These are phyloP conservation scores for Lasiurus borealis DNA, from an alignment of 2,113 vertebrate genomes.

Conservation along the genomic window DNA sequence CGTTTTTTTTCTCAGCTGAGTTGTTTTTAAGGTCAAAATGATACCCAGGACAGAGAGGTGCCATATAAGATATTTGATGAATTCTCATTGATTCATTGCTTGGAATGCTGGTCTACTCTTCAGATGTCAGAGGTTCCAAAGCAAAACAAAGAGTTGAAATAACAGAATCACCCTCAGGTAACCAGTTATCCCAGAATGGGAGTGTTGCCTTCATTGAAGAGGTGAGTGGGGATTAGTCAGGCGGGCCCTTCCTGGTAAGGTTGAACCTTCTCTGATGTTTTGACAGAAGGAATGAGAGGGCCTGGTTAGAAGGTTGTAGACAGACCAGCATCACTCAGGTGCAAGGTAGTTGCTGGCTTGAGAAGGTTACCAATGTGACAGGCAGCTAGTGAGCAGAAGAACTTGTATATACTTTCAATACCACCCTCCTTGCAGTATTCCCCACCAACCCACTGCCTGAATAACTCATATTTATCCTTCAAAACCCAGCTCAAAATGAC, in stretches of 20 bases:
- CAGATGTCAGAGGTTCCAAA: slow-evolving; percentile 46
- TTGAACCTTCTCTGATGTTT: not conserved
- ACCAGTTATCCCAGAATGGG: not conserved
- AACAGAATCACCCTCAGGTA: slow-evolving; percentile 53
- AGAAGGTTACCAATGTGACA: not conserved
- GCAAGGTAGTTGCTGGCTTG: not conserved
- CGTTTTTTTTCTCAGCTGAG: not conserved
- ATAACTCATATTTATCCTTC: slow-evolving; percentile 21
- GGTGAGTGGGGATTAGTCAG: slow-evolving; percentile 15
- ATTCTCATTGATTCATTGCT: slow-evolving; percentile 10
- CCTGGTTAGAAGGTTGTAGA: not conserved
- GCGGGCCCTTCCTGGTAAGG: slow-evolving; percentile 26
- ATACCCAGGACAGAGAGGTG: not conserved
- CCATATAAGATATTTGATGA: slow-evolving; percentile 3
- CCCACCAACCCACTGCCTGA: not conserved
- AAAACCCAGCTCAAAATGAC: slow-evolving; percentile 8
- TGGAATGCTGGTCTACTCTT: not conserved
- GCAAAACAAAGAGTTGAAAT: slow-evolving; percentile 24
- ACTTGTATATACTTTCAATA: not conserved
- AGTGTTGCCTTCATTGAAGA: slow-evolving; percentile 13
- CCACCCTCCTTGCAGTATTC: not conserved
- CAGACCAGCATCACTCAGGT: not conserved
- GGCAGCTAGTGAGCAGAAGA: not conserved
- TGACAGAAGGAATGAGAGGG: not conserved
- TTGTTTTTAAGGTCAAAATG: not conserved